phyloP scores from a whole-genome alignment of 1,140 invertebrate species.

The Pogonognathellus flavescens region DNA sequence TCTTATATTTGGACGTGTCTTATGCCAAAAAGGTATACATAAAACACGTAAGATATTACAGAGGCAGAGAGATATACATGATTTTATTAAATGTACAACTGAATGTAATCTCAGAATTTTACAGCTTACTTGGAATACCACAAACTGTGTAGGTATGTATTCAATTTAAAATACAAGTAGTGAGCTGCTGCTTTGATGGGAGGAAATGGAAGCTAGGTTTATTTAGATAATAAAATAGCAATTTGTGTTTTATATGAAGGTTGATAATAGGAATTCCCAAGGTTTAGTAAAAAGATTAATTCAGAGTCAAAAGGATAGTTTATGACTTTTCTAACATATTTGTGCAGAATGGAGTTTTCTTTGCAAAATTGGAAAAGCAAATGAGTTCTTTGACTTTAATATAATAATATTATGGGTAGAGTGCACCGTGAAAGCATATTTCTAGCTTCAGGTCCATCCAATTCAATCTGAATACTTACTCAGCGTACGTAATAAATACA shows the following conservation, averaged over 20 bases:
- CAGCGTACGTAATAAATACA: too few relatives aligned
- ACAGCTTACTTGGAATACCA: neutral
- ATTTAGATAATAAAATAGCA: slow-evolving; percentile 38
- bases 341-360: neutral
- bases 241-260: slow-evolving; percentile 40
- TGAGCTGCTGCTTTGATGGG: neutral
- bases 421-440: neutral
- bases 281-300: slow-evolving; percentile 36
- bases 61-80: neutral
- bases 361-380: slow-evolving; percentile 16
- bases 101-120: slow-evolving; percentile 2
- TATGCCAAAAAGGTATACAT: too few relatives aligned
- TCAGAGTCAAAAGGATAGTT: neutral
- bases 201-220: slow-evolving; percentile 2
- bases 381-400: slow-evolving; percentile 22
- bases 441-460: too few relatives aligned
- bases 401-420: neutral
- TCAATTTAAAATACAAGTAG: slow-evolving; percentile 37
- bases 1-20: too few relatives aligned
- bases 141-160: neutral
- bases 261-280: slow-evolving; percentile 14
- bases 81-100: slow-evolving; percentile 31
- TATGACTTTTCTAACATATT: slow-evolving; percentile 27
- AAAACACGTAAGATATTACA: too few relatives aligned
- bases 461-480: neutral